Conservation (phyloP, 1,140 invertebrate genomes). For the Teleogryllus occipitalis region DNA sequence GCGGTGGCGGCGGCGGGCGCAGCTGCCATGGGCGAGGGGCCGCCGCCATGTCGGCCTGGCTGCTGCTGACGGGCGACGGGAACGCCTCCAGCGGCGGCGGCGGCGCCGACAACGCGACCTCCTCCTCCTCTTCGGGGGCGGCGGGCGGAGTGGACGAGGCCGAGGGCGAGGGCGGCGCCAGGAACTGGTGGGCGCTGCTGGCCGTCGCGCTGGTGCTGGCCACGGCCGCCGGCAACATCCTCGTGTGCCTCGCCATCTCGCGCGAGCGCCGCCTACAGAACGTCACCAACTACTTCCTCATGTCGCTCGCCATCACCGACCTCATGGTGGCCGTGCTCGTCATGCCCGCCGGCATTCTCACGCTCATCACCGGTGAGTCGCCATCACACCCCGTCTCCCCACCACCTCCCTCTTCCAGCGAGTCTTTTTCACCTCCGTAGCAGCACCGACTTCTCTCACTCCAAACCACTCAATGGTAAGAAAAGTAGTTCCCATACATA, state of each 20-base stretch:
- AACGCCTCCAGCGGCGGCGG: background rate
- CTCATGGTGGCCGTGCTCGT: constrained; percentile 85
- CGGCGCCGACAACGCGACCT: background rate
- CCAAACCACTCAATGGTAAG: too few species aligned
- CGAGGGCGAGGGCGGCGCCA: background rate
- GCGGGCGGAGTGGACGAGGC: background rate
- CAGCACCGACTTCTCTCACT: too few species aligned
- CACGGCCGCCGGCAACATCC: constrained; percentile 85
- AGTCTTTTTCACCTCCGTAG: too few species aligned
- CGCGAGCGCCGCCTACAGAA: constrained; percentile 83
- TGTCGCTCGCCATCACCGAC: constrained; percentile 92
- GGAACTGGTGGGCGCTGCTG: constrained; percentile 67
- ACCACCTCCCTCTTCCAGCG: too few species aligned
- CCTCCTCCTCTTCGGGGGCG: background rate
- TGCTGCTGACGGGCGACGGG: background rate
- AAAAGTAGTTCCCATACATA: too few species aligned
- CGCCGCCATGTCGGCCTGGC: constrained; percentile 6
- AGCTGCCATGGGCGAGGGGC: background rate
- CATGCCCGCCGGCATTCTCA: constrained; percentile 81
- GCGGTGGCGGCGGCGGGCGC: background rate
- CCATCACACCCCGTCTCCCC: background rate
- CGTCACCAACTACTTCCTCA: constrained; percentile 93
- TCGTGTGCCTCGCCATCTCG: constrained; percentile 87
- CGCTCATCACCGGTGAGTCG: constrained; percentile 62
- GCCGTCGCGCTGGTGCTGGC: constrained; percentile 72